These are phyloP conservation scores for Polypedilum pembai DNA, from an alignment of 1,140 invertebrate species.

Conservation along the genomic window DNA sequence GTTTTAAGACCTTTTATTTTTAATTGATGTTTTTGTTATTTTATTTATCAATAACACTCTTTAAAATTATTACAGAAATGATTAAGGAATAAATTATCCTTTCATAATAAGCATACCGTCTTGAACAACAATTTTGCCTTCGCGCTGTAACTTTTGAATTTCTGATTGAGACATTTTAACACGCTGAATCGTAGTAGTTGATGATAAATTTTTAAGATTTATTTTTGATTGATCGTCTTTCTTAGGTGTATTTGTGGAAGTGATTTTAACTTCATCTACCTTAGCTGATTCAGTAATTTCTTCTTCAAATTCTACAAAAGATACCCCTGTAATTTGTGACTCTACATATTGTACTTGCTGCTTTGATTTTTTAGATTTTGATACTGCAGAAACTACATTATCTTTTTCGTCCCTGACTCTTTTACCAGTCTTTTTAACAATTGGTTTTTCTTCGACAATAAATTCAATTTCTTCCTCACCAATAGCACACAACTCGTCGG, in stretches of 20 bases:
- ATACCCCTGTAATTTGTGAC: neutral
- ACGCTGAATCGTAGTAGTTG: neutral
- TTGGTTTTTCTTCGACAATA: neutral
- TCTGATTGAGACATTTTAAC: neutral
- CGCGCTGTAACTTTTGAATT: neutral
- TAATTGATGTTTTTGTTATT: no score
- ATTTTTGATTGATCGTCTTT: neutral
- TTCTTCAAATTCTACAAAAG: neutral
- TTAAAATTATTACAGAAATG: no score
- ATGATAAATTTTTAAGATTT: neutral
- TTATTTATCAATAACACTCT: no score
- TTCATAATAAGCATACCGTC: neutral
- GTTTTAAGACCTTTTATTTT: no score
- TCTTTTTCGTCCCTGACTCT: neutral
- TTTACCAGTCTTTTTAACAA: neutral
- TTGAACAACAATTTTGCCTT: neutral
- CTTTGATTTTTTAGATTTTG: neutral
- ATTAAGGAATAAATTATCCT: neutral
- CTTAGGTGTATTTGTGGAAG: neutral
- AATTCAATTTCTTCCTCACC: slow-evolving; percentile 17
- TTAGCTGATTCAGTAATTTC: neutral
- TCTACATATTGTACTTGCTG: neutral
- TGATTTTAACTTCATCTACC: neutral
- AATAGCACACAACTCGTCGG: neutral
- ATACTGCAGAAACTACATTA: neutral